These are phyloP conservation scores for Origma solitaria DNA, from an alignment of 2,113 vertebrate genomes.

Conservation along the genomic window DNA sequence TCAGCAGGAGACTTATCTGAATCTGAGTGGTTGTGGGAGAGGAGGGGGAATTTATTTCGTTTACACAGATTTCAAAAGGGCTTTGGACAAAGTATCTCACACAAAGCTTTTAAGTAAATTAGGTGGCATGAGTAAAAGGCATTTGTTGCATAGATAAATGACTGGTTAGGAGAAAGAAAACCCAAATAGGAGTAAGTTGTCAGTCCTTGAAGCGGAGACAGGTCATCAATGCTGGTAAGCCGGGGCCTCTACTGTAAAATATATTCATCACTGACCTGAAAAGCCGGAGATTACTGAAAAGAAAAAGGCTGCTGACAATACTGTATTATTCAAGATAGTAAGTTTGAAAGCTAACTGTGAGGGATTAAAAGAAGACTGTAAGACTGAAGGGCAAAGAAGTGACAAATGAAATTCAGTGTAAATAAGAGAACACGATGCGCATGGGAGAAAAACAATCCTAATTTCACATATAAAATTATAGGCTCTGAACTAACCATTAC, in stretches of 20 bases:
- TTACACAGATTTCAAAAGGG: neutral
- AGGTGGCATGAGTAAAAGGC: neutral
- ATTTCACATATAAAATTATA: conserved; percentile 2
- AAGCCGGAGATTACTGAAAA: neutral
- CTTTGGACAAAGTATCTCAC: neutral
- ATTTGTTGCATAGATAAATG: neutral
- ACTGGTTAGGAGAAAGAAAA: neutral
- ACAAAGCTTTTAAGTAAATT: conserved; percentile 40
- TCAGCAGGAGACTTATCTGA: neutral
- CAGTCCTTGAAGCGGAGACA: neutral
- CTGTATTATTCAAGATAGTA: neutral
- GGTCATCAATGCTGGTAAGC: neutral
- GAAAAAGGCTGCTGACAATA: neutral
- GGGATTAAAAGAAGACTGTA: neutral
- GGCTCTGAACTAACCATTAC: neutral
- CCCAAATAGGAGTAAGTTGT: neutral
- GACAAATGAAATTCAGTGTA: neutral
- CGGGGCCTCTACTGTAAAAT: neutral
- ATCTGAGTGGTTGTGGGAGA: neutral
- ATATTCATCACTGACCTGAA: neutral
- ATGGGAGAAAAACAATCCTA: neutral
- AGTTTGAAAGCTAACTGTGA: neutral
- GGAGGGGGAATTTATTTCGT: neutral
- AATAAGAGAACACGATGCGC: neutral
- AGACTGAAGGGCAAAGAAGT: neutral